phyloP scores from a whole-genome alignment of 2,797 vertebrate species.

The Argyrosomus regius region DNA sequence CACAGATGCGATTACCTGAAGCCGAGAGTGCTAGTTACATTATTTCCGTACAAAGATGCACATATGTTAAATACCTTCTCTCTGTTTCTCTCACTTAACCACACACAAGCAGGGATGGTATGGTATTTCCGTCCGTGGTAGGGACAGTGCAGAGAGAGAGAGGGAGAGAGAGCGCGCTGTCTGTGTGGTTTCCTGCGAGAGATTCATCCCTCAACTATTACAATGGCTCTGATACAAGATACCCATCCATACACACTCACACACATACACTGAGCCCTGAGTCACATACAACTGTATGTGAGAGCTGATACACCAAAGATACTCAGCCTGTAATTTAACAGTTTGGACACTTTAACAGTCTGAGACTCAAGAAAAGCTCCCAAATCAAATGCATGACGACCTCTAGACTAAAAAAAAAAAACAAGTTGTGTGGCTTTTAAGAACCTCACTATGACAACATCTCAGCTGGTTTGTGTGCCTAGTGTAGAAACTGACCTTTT shows the following conservation, averaged over 20 bases:
- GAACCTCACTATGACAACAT: not conserved
- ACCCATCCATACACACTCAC: slow-evolving; percentile 23
- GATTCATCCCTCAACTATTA: slow-evolving; percentile 58
- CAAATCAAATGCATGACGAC: not conserved
- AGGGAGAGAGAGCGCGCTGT: slow-evolving; percentile 1
- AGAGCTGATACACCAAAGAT: slow-evolving; percentile 18
- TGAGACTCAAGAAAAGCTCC: slow-evolving; percentile 1
- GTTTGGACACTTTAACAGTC: slow-evolving; percentile 2
- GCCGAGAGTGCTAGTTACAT: slow-evolving; percentile 44
- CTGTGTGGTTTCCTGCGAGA: slow-evolving; percentile 59
- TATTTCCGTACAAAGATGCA: slow-evolving; percentile 57
- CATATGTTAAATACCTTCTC: slow-evolving; percentile 11
- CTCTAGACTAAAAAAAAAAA: not conserved
- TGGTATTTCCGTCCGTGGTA: slow-evolving; percentile 39
- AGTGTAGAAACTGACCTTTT: not conserved
- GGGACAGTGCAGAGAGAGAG: slow-evolving; percentile 16
- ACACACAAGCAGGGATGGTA: slow-evolving; percentile 18
- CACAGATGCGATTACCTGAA: slow-evolving; percentile 67
- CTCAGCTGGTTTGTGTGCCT: not conserved
- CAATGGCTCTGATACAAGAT: slow-evolving; percentile 57
- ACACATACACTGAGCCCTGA: slow-evolving; percentile 18
- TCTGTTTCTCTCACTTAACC: slow-evolving; percentile 2
- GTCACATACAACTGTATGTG: slow-evolving; percentile 36
- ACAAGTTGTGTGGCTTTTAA: not conserved
- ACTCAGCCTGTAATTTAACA: slow-evolving; percentile 25